These are phyloP conservation scores for Gryllus longicercus DNA, from an alignment of 2,888 invertebrate species.

Conservation along the genomic window DNA sequence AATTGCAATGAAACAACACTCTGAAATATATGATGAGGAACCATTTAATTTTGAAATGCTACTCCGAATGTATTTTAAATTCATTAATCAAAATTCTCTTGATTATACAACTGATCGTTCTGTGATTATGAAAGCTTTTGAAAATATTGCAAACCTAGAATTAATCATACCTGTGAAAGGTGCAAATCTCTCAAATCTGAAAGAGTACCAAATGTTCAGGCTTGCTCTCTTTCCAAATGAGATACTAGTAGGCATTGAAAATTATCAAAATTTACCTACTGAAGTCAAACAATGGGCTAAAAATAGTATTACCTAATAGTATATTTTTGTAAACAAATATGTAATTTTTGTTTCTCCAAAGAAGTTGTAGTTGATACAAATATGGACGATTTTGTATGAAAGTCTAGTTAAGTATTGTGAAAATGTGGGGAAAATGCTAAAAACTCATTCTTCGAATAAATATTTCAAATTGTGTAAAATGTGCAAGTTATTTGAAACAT, in stretches of 20 bases:
- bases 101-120: slow-evolving; percentile 72
- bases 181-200: slow-evolving; percentile 54
- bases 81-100: slow-evolving; percentile 66
- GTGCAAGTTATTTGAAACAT: too few relatives aligned
- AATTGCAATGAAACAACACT: slow-evolving; percentile 85
- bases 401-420: too few relatives aligned
- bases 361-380: too few relatives aligned
- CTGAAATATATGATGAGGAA: slow-evolving; percentile 80
- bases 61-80: slow-evolving; percentile 75
- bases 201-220: slow-evolving; percentile 77
- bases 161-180: slow-evolving; percentile 60
- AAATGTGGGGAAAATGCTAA: too few relatives aligned
- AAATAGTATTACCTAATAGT: slow-evolving; percentile 48
- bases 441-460: too few relatives aligned
- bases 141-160: slow-evolving; percentile 66
- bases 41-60: slow-evolving; percentile 94
- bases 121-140: slow-evolving; percentile 83
- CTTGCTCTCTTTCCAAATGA: slow-evolving; percentile 68
- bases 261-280: slow-evolving; percentile 72
- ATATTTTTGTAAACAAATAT: too few relatives aligned
- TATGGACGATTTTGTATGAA: too few relatives aligned
- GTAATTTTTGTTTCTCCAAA: too few relatives aligned
- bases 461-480: too few relatives aligned
- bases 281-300: slow-evolving; percentile 83
- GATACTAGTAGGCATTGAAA: slow-evolving; percentile 68